Conservation (phyloP, 1,140 invertebrate species). For the Bilobella aurantiaca region DNA sequence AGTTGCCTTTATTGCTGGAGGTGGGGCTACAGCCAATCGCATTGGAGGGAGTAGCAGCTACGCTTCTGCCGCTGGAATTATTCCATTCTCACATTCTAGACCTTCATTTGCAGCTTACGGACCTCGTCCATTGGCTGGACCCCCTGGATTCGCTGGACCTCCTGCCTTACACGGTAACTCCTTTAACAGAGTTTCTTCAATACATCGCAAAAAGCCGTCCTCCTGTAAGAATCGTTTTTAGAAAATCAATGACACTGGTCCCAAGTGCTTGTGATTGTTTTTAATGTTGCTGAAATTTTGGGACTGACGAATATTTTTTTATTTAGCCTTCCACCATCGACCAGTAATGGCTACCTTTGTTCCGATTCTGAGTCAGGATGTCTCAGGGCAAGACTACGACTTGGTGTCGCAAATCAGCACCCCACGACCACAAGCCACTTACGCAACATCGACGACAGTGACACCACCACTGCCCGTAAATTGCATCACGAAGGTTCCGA, state of each 20-base stretch:
- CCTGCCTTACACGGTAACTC: background rate
- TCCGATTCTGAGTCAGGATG: background rate
- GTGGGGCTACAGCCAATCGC: background rate
- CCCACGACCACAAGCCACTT: no score
- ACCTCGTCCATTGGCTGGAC: background rate
- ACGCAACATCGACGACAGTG: no score
- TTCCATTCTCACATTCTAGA: background rate
- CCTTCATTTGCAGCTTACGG: background rate
- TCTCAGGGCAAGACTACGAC: background rate
- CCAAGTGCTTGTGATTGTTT: no score
- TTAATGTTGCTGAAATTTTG: background rate
- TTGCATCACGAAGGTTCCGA: no score
- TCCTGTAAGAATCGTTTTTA: background rate
- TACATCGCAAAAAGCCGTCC: background rate
- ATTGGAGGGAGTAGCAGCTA: background rate
- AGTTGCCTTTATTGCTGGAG: constrained; percentile 6
- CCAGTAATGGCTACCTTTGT: background rate
- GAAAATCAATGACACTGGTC: no score
- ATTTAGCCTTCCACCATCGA: background rate
- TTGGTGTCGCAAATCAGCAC: background rate
- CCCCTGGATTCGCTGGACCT: background rate
- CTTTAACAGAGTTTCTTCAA: background rate
- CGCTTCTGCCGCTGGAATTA: background rate
- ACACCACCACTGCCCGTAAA: no score
- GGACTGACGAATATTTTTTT: background rate